phyloP scores from a whole-genome alignment of 2,113 vertebrate species.

The Turnix velox region DNA sequence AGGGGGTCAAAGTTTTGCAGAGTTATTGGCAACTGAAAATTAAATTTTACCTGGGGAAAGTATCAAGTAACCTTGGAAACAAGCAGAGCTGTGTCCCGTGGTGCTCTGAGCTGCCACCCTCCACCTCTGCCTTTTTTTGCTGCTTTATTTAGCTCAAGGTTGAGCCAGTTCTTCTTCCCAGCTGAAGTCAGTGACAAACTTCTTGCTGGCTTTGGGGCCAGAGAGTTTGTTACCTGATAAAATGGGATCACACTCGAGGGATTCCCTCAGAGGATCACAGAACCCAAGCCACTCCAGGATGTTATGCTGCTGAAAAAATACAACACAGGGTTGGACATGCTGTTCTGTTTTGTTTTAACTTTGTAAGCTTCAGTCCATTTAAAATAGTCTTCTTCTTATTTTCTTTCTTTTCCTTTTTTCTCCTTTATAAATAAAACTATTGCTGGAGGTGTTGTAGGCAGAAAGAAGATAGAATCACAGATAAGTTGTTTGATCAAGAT shows the following conservation, averaged over 20 bases:
- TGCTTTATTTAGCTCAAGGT: constrained; percentile 36
- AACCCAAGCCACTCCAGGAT: not conserved
- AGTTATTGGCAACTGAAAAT: not conserved
- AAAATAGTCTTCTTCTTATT: not conserved
- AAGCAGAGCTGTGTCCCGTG: not conserved
- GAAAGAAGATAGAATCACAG: too few species aligned
- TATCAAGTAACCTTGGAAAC: not conserved
- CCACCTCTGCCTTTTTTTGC: constrained; percentile 10
- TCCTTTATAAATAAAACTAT: not conserved
- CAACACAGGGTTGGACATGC: not conserved
- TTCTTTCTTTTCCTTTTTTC: not conserved
- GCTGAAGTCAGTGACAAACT: constrained; percentile 37
- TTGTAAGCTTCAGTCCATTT: not conserved
- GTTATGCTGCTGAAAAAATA: not conserved
- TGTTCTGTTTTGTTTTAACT: constrained; percentile 17
- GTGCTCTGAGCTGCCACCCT: not conserved
- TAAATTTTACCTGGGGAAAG: not conserved
- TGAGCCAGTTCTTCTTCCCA: not conserved
- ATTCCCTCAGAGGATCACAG: constrained; percentile 1
- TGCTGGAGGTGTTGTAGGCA: constrained; percentile 30
- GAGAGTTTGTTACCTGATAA: constrained; percentile 1
- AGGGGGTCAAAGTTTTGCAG: not conserved
- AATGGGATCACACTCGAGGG: constrained; percentile 7
- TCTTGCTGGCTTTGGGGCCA: not conserved
- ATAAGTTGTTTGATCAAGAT: not conserved